Base-by-base conservation (phyloP, 2,113 vertebrate genomes). In the Dicentrarchus labrax region DNA sequence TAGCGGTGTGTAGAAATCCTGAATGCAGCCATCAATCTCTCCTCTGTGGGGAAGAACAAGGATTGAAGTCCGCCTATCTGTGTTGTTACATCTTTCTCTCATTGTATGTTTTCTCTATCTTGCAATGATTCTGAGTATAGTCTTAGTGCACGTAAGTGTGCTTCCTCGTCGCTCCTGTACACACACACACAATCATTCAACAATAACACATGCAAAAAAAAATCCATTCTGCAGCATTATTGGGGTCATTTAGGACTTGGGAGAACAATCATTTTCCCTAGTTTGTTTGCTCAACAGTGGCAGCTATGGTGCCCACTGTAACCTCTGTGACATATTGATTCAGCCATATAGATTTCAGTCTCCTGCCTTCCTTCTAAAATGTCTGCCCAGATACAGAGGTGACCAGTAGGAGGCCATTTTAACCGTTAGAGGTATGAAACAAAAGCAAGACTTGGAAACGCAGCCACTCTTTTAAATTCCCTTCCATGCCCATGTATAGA, bases 1-100 rank as follows among this genome's bases (percentile, higher is more conserved):
- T 95, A 95, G 93, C 82, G 72, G 41, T 75, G 85, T 93, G 91
- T 91, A 92, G 86, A 94, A 93, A 92, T 93, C 86, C 86, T 78
- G 88, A 89, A 90, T 79, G 89, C 87, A 85, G 89, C 91, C 86
- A 94, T 94, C 93, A 90, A 89, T 91, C 91, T 90, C 53, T 67
- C 15, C 62, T 43, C 81, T 47, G 16, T 24, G 64, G 61, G 75
- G 72, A 83, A 78, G 78, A 88, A 68, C 66, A 64, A 50, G 72
- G 68, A 81, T 57, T 87, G 84, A 91, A 93, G 73, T 45, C 83
- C 12, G n/a, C 69, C 60, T 68, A 50, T 77, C 36, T 60, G 43
- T 70, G 57, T 76, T 38, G 48, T 48, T 50, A 56, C 61, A 62
- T 68, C 53, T 71, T 59, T 71, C 22, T 77, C 41, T 30, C 30